These are phyloP conservation scores for Helicoverpa armigera DNA, from an alignment of 1,140 invertebrate genomes.

Conservation along the genomic window DNA sequence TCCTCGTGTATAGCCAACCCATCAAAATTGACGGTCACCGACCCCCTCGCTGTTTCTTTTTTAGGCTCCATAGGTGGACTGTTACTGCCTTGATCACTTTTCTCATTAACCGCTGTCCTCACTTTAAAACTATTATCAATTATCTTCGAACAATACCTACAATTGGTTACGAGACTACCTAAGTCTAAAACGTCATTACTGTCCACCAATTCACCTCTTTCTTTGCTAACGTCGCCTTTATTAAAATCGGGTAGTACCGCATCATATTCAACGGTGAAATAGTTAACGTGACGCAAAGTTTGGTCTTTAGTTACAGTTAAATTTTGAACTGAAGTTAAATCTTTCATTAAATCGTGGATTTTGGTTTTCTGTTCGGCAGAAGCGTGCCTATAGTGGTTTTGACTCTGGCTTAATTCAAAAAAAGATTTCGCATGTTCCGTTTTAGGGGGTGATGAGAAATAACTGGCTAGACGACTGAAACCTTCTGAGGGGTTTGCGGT, in stretches of 20 bases:
- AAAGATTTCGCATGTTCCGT: slow-evolving; percentile 81
- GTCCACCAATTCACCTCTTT: slow-evolving; percentile 49
- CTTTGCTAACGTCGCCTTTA: slow-evolving; percentile 24
- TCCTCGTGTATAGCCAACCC: slow-evolving; percentile 62
- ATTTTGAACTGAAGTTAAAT: slow-evolving; percentile 70
- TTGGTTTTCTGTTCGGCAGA: slow-evolving; percentile 26
- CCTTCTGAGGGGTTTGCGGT: slow-evolving; percentile 29
- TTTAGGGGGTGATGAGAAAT: slow-evolving; percentile 70
- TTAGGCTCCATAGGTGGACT: slow-evolving; percentile 49
- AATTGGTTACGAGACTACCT: slow-evolving; percentile 59
- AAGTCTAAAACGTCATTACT: slow-evolving; percentile 46
- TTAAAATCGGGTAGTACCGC: not conserved
- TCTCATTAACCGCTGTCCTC: slow-evolving; percentile 64
- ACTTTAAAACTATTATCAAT: slow-evolving; percentile 59
- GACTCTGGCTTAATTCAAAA: slow-evolving; percentile 84
- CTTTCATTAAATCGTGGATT: slow-evolving; percentile 51
- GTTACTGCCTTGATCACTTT: slow-evolving; percentile 49
- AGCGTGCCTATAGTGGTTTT: slow-evolving; percentile 79
- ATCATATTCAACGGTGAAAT: slow-evolving; percentile 74
- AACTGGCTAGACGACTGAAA: slow-evolving; percentile 78
- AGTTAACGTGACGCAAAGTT: slow-evolving; percentile 73
- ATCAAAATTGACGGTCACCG: slow-evolving; percentile 67
- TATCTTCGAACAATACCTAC: slow-evolving; percentile 69
- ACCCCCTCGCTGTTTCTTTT: slow-evolving; percentile 43
- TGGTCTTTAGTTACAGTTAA: slow-evolving; percentile 63